Conservation (phyloP, 2,888 invertebrate species). For the Dichetophora obliterata region DNA sequence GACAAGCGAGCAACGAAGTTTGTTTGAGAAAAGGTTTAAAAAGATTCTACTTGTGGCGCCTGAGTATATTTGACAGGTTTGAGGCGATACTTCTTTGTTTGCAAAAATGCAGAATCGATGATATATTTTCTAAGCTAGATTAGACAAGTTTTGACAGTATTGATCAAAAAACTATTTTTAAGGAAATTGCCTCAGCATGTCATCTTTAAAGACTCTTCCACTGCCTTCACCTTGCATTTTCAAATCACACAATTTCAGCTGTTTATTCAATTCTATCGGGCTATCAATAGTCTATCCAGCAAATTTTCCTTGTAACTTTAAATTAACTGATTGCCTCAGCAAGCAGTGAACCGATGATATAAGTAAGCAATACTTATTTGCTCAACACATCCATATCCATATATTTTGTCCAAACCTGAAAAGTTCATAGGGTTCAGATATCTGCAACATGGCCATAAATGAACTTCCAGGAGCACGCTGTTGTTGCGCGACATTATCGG, state of each 20-base stretch:
- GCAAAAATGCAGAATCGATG: too few relatives aligned
- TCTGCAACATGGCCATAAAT: neutral
- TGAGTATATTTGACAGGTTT: neutral
- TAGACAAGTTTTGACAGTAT: too few relatives aligned
- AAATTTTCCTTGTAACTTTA: conserved; percentile 1
- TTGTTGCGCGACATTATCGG: neutral
- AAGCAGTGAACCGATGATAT: neutral
- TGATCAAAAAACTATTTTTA: too few relatives aligned
- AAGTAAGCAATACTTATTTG: neutral
- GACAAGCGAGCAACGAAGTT: neutral
- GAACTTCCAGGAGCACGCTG: neutral
- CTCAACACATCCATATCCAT: neutral
- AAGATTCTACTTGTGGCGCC: neutral
- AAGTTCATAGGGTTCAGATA: conserved; percentile 26
- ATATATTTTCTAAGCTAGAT: too few relatives aligned
- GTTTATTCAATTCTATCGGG: too few relatives aligned
- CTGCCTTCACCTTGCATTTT: too few relatives aligned
- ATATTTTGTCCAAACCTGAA: neutral
- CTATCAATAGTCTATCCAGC: neutral
- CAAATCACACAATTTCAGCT: too few relatives aligned
- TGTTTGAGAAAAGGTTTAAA: neutral
- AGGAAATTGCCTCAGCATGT: too few relatives aligned
- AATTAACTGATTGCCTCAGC: neutral
- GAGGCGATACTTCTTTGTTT: too few relatives aligned
- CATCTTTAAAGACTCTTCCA: too few relatives aligned